Base-by-base conservation (phyloP, 2,113 vertebrate species). In the Tichodroma muraria region DNA sequence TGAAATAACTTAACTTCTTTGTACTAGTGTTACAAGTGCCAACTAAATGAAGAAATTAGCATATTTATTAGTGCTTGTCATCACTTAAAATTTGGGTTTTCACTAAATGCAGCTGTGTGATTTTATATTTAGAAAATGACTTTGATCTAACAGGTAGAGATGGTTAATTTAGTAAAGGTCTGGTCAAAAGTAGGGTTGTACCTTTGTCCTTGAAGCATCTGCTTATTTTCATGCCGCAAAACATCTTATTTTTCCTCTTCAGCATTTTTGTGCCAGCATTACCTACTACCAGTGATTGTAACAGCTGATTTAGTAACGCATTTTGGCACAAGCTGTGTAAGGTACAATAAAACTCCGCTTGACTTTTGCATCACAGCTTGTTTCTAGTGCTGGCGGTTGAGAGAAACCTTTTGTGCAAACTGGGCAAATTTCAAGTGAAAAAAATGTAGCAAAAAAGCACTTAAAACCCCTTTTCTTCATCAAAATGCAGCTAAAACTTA, bases 41-140 rank as follows among this genome's bases (percentile, higher is more conserved):
- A 76, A 50, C 73, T 70, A 56, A 59, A 53, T 40, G 79, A 77
- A 65, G 59, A 87, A 82, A 80, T 94, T 93, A 76, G 79, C 86
- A 56, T 92, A 70, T 78, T 91, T 78, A 78, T 84, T 82, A 70
- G 38, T 88, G 68, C 63, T 68, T 96, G 86, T 88, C 89, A 83
- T 92, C 66, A 71, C 57, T 88, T 94, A 70, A 95, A 88, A 85
- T 27, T 72, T 77, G 56, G 22, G 21, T 79, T 86, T 85, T 83
- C 71, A 89, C 89, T 90, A 94, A 87, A 89, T 49, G 75, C 33
- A 90, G 91, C 71, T 56, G 14, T 60, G 18, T 52, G 63, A 30
- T 13, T 88, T 90, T 77, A 17, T 64, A 49, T 80, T 89, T 78
- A 84, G 60, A 75, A 90, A 80, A 56, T 0, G 4, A 15, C 80